Evolutionary conservation across 2,888 invertebrate species (phyloP).

Genomic region (Perithous albicinctus): DNA sequence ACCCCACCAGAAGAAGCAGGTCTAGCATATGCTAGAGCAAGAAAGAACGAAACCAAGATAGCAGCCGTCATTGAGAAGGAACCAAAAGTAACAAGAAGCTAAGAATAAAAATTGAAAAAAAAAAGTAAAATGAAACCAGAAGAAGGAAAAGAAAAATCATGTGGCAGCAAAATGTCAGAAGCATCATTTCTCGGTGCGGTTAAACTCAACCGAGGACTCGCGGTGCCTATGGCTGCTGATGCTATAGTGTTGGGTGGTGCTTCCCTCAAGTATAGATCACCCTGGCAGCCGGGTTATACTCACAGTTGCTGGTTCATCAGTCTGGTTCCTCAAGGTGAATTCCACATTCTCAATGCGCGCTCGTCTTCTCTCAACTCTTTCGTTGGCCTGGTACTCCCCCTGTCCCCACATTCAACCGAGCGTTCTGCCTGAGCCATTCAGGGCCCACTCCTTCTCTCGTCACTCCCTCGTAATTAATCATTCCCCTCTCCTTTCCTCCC

Average conservation of each 20-base stretch:
- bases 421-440: slow-evolving; percentile 70
- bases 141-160: slow-evolving; percentile 34
- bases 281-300: slow-evolving; percentile 21
- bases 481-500: slow-evolving; percentile 77
- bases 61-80: background rate
- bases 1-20: background rate
- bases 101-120: slow-evolving; percentile 26
- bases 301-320: slow-evolving; percentile 69
- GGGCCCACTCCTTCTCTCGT: slow-evolving; percentile 76
- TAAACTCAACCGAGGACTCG: slow-evolving; percentile 47
- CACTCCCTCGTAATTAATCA: slow-evolving; percentile 84
- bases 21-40: background rate
- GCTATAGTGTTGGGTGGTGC: background rate
- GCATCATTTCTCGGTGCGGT: slow-evolving; percentile 63
- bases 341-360: slow-evolving; percentile 70
- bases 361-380: slow-evolving; percentile 69
- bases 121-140: slow-evolving; percentile 26
- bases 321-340: slow-evolving; percentile 71
- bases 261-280: slow-evolving; percentile 18
- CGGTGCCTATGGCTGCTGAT: background rate
- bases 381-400: slow-evolving; percentile 67
- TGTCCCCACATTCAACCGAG: slow-evolving; percentile 53
- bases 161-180: slow-evolving; percentile 62
- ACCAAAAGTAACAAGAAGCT: slow-evolving; percentile 9
- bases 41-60: background rate